Conservation (phyloP, 2,797 vertebrate species). For the Bradypus variegatus region DNA sequence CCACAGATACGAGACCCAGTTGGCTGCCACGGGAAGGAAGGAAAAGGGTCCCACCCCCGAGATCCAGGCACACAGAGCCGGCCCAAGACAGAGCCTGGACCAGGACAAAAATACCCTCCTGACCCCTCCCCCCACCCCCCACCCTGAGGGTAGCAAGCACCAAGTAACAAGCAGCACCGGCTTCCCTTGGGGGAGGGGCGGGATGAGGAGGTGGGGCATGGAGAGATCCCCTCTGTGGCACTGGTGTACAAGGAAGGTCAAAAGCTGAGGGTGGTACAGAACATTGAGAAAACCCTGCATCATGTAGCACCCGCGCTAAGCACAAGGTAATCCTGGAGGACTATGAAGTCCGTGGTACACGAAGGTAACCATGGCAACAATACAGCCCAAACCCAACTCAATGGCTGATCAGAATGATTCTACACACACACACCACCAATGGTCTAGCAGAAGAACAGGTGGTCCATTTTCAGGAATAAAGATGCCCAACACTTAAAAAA, state of each 20-base stretch:
- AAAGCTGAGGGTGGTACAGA: background rate
- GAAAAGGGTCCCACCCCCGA: too few species aligned
- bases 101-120: background rate
- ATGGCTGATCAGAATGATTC: too few species aligned
- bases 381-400: background rate
- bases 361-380: background rate
- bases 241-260: background rate
- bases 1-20: background rate
- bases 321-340: background rate
- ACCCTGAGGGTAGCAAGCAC: background rate
- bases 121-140: accelerated
- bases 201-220: background rate
- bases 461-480: background rate
- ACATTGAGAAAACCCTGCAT: background rate
- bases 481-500: background rate
- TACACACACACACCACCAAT: background rate
- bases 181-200: too few species aligned
- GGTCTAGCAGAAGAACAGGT: background rate
- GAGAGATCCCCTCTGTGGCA: background rate
- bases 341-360: accelerated
- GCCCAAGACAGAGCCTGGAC: background rate
- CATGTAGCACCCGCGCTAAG: too few species aligned
- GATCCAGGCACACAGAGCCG: background rate
- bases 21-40: background rate
- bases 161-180: background rate